Percentiles rank a stretch among this genome's conserved stretches.
phyloP scores from a whole-genome alignment of 2,888 invertebrate species.

The Noctua pronuba region DNA sequence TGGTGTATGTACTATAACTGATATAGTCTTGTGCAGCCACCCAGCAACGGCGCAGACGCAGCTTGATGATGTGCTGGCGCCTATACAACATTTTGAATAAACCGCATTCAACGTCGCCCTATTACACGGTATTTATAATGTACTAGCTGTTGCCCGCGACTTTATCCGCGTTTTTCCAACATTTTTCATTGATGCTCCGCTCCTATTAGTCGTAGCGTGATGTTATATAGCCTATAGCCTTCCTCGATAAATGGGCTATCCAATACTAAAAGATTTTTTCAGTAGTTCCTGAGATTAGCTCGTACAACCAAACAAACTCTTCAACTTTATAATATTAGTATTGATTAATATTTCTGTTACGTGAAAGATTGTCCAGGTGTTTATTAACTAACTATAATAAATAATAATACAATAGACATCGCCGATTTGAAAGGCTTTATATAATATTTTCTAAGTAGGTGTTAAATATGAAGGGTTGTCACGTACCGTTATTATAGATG shows the following conservation, averaged over 20 bases:
- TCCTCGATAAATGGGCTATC: too few relatives aligned
- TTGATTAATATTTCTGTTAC: conserved; percentile 23
- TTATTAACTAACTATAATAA: conserved; percentile 9
- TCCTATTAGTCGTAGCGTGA: too few relatives aligned
- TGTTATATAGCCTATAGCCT: too few relatives aligned
- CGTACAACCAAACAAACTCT: too few relatives aligned
- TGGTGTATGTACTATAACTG: conserved; percentile 11
- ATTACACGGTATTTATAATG: too few relatives aligned
- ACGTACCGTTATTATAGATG: not conserved
- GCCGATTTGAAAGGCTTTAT: not conserved
- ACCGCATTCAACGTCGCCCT: conserved; percentile 31
- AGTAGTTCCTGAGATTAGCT: too few relatives aligned
- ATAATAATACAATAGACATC: conserved; percentile 18
- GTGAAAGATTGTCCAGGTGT: conserved; percentile 24
- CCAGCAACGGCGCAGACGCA: conserved; percentile 59
- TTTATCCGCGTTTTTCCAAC: too few relatives aligned
- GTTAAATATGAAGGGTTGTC: conserved; percentile 23
- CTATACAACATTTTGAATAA: conserved; percentile 48
- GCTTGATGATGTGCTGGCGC: conserved; percentile 5
- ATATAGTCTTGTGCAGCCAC: conserved; percentile 51
- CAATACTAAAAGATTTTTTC: too few relatives aligned
- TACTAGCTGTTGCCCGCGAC: too few relatives aligned
- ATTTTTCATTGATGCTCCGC: too few relatives aligned
- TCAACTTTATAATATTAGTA: too few relatives aligned
- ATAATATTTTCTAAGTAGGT: conserved; percentile 2